These are phyloP conservation scores for Neodiprion fabricii DNA, from an alignment of 1,140 invertebrate species.

Conservation along the genomic window DNA sequence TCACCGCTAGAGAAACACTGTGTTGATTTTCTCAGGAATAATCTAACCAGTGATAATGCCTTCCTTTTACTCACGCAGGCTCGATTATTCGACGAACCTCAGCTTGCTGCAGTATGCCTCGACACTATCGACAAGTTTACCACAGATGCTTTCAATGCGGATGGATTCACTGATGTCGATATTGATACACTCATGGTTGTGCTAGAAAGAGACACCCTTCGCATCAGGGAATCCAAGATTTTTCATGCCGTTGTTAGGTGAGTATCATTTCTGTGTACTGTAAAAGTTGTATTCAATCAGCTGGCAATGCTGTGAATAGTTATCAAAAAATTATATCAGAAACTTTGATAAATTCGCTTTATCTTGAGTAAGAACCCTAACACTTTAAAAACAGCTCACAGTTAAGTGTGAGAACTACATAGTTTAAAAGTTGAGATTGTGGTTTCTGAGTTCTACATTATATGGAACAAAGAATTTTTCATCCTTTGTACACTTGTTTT, in stretches of 20 bases:
- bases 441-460: no score
- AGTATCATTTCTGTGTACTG: slow-evolving; percentile 15
- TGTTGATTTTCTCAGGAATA: slow-evolving; percentile 83
- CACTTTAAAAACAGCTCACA: no score
- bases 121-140: slow-evolving; percentile 89
- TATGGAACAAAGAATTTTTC: no score
- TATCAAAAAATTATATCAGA: slow-evolving; percentile 14
- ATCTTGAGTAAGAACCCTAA: no score
- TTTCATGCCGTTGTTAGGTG: slow-evolving; percentile 74
- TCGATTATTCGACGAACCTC: slow-evolving; percentile 82
- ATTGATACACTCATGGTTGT: slow-evolving; percentile 81
- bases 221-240: slow-evolving; percentile 82
- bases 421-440: no score
- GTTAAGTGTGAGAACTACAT: no score
- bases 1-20: slow-evolving; percentile 83
- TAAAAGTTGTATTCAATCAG: neutral
- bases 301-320: slow-evolving; percentile 8
- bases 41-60: slow-evolving; percentile 84
- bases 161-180: slow-evolving; percentile 90
- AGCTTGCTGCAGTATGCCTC: slow-evolving; percentile 79
- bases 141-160: slow-evolving; percentile 79
- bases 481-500: no score
- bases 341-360: no score
- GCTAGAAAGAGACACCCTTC: slow-evolving; percentile 81
- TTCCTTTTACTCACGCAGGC: slow-evolving; percentile 83